Conservation (phyloP, 2,888 invertebrate genomes). For the Cantharis flavilabris region DNA sequence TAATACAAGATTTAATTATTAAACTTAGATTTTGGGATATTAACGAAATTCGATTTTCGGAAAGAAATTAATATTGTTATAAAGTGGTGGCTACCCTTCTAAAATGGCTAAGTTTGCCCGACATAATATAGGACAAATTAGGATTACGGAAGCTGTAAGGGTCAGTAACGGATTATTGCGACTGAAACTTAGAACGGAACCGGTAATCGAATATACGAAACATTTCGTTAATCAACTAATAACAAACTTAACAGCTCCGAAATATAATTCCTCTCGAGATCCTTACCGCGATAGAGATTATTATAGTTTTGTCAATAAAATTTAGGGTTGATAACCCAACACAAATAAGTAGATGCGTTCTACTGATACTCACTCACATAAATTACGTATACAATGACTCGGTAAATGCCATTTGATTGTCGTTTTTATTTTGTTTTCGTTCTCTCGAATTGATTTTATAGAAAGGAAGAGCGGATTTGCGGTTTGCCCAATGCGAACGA, state of each 20-base stretch:
- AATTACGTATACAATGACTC: neutral
- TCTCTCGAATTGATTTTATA: neutral
- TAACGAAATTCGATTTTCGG: neutral
- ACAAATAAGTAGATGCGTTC: neutral
- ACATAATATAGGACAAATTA: neutral
- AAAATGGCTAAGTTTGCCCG: neutral
- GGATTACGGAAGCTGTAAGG: neutral
- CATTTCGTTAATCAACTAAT: neutral
- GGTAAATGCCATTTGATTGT: constrained; percentile 10
- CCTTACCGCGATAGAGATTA: neutral
- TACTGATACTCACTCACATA: neutral
- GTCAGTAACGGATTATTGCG: neutral
- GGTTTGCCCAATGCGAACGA: neutral
- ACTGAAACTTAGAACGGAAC: neutral
- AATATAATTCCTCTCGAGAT: neutral
- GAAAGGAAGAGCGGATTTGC: neutral
- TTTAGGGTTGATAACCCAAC: neutral
- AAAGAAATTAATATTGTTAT: neutral
- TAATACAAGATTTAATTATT: too few species aligned
- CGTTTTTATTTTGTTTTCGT: neutral
- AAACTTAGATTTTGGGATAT: neutral
- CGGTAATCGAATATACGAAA: neutral
- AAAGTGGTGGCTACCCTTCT: neutral
- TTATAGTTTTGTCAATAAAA: neutral
- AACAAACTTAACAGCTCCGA: neutral